Evolutionary conservation across 2,113 vertebrate species (phyloP), one percentile per base, ranked within the genome.

Genomic region (Phoenicopterus ruber): DNA sequence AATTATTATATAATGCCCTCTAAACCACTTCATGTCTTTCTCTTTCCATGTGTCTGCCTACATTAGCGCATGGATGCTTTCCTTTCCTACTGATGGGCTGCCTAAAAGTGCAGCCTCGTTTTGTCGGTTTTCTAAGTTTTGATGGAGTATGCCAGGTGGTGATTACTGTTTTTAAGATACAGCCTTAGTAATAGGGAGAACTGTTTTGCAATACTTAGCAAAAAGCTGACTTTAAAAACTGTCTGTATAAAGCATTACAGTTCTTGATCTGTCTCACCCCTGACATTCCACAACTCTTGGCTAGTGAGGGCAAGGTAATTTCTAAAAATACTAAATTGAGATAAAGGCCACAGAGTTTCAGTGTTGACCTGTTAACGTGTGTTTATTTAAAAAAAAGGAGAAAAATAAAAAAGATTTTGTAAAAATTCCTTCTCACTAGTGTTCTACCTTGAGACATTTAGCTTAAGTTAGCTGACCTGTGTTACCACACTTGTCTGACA

Each of bases 1-100:
- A 91, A 74, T 96, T 96, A 83, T 95, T 89, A 71, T 49, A 67
- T 78, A 95, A 95, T 83, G 93, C 46, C 85, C 63, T 74, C 82
- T 67, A 88, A 95, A 93, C 78, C 67, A 50, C 72, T 93, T 66
- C 50, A 18, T 20, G 67, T 80, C 67, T 95, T 77, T 58, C 42
- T 88, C 54, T 90, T 95, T 67, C 89, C 38, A 17, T 29, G 82
- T 85, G 81, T 72, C 81, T 94, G 84, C 74, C 90, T 80, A 18
- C 71, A 88, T 95, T 89, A 90, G 81, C 79, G 66, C 84, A 71
- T 26, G 74, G 91, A 62, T 44, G 20, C 46, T 18, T 63, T 88
- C 55, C n/a, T 47, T 86, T 63, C n/a, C 70, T 70, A 14, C 78
- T 85, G 83, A 66, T 82, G 36, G 36, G 65, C 88, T 72, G 46